phyloP scores from a whole-genome alignment of 2,797 vertebrate genomes.

The Sebastolobus altivelis region DNA sequence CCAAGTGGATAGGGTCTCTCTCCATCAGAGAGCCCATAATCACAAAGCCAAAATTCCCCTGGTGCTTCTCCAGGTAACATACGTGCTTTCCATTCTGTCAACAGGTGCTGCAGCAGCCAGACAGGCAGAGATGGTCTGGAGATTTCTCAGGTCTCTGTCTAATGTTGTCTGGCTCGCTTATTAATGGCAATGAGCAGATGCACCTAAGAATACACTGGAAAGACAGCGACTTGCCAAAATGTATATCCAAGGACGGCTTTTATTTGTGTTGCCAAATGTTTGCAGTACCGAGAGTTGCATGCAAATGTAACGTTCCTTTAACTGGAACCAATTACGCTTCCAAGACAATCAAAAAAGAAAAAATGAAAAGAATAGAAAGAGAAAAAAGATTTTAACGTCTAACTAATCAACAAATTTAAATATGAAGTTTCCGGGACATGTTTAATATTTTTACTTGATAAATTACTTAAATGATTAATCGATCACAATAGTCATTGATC shows the following conservation, averaged over 20 bases:
- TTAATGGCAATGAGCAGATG: constrained; percentile 38
- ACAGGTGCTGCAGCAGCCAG: constrained; percentile 11
- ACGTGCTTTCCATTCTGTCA: background rate
- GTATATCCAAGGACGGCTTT: constrained; percentile 7
- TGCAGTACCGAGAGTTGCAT: background rate
- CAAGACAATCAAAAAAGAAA: background rate
- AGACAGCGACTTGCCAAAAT: constrained; percentile 12
- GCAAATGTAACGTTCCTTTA: background rate
- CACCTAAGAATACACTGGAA: constrained; percentile 35
- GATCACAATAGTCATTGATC: background rate
- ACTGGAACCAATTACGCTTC: background rate
- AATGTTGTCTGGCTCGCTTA: constrained; percentile 26
- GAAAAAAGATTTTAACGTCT: background rate
- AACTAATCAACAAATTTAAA: background rate
- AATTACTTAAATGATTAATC: background rate
- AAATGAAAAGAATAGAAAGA: background rate
- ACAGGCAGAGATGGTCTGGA: constrained; percentile 13
- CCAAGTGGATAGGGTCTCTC: background rate
- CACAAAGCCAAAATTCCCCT: background rate
- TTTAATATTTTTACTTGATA: background rate
- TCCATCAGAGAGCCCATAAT: background rate
- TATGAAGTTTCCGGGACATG: background rate
- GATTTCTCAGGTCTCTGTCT: constrained; percentile 19
- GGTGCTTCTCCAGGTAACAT: constrained; percentile 30
- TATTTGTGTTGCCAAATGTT: constrained; percentile 25